Percentiles rank a stretch among this genome's conserved stretches.
phyloP scores from a whole-genome alignment of 2,888 invertebrate genomes.

The Orchestes rusci region DNA sequence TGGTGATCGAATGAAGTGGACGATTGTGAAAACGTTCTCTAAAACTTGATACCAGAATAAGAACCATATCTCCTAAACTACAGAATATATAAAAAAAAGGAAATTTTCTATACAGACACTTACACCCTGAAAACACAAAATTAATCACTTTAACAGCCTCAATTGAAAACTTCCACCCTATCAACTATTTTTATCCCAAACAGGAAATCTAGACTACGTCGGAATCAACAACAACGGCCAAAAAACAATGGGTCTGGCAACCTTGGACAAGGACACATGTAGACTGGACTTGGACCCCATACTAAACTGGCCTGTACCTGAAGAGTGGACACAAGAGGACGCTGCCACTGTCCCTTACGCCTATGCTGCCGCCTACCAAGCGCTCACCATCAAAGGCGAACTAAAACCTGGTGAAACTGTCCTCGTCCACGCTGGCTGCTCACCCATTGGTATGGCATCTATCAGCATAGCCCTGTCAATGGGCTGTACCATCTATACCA shows the following conservation, averaged over 20 bases:
- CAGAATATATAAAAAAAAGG: no score
- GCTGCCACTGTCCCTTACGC: constrained; percentile 77
- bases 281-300: constrained; percentile 39
- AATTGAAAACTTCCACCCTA: no score
- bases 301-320: constrained; percentile 62
- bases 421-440: constrained; percentile 50
- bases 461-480: constrained; percentile 54
- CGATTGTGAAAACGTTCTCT: no score
- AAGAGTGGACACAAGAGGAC: constrained; percentile 64
- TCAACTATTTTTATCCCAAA: no score
- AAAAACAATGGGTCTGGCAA: constrained; percentile 61
- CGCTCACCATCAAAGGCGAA: constrained; percentile 41
- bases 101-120: no score
- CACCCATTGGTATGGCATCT: constrained; percentile 66
- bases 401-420: constrained; percentile 44
- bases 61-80: no score
- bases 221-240: constrained; percentile 45
- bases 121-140: no score
- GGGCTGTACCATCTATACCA: constrained; percentile 56
- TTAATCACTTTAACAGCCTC: no score
- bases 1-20: no score
- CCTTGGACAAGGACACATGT: constrained; percentile 35
- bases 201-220: constrained; percentile 41
- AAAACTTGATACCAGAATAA: no score
- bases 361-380: constrained; percentile 52